These are phyloP conservation scores for Drosophila serrata DNA, from an alignment of 1,140 invertebrate species.

Conservation along the genomic window DNA sequence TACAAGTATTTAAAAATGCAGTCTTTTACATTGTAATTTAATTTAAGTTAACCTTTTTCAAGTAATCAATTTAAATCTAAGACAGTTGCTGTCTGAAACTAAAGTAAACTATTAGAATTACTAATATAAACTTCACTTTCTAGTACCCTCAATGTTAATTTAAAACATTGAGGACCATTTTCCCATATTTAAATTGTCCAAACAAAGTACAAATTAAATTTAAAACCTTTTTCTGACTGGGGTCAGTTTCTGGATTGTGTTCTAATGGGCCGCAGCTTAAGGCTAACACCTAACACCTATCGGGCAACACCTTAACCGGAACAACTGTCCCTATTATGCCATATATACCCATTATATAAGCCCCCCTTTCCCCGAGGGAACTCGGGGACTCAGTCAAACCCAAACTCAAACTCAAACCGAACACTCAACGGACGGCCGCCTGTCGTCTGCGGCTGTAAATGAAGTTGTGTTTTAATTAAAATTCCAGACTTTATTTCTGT, in stretches of 20 bases:
- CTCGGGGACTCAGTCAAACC: not conserved
- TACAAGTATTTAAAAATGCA: not conserved
- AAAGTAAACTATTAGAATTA: no score
- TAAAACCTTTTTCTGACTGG: not conserved
- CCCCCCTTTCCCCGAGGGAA: not conserved
- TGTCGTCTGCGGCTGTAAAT: constrained; percentile 82
- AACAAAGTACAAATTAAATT: not conserved
- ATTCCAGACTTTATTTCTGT: constrained; percentile 85
- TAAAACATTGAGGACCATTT: no score
- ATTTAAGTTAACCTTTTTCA: no score
- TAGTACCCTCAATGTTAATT: no score
- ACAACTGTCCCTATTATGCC: not conserved
- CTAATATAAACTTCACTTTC: no score
- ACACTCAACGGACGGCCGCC: constrained; percentile 24
- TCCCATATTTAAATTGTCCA: not conserved
- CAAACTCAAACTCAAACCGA: constrained; percentile 1
- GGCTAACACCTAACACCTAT: not conserved
- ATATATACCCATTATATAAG: not conserved
- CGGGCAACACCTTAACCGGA: constrained; percentile 6
- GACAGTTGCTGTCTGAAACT: no score
- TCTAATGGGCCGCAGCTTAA: not conserved
- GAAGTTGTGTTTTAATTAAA: constrained; percentile 85
- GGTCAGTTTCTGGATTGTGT: constrained; percentile 5
- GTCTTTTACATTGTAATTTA: no score
- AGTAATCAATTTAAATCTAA: no score